phyloP scores from a whole-genome alignment of 2,797 vertebrate genomes.

The Paedocypris micromegethes region DNA sequence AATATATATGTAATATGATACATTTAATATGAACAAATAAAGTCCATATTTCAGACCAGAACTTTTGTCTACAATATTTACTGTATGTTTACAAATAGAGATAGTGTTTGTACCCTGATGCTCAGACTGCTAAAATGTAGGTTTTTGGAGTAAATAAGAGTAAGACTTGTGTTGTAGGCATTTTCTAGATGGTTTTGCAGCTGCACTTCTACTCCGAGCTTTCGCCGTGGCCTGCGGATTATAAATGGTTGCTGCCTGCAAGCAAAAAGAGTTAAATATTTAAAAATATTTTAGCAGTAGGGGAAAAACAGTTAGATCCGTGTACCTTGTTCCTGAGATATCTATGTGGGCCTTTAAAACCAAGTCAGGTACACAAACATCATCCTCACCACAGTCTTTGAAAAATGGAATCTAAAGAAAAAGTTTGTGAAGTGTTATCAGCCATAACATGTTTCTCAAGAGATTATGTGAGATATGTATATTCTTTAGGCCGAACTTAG shows the following conservation, averaged over 20 bases:
- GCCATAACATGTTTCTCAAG: no score
- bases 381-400: conserved; percentile 91
- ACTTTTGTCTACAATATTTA: no score
- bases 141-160: conserved; percentile 80
- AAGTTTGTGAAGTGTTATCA: no score
- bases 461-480: no score
- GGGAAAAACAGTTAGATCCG: no score
- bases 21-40: no score
- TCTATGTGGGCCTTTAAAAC: conserved; percentile 79
- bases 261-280: background rate
- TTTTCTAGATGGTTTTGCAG: conserved; percentile 87
- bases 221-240: conserved; percentile 75
- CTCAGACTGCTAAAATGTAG: conserved; percentile 85
- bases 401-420: conserved; percentile 83
- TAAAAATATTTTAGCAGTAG: no score
- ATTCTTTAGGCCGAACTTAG: background rate
- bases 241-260: conserved; percentile 81
- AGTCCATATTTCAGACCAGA: no score
- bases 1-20: no score
- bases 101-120: conserved; percentile 63
- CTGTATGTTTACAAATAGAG: background rate
- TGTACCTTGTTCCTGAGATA: conserved; percentile 79
- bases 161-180: conserved; percentile 86
- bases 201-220: conserved; percentile 73
- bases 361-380: conserved; percentile 83